Conservation (phyloP, 2,797 vertebrate species). For the Cephalopachus bancanus region DNA sequence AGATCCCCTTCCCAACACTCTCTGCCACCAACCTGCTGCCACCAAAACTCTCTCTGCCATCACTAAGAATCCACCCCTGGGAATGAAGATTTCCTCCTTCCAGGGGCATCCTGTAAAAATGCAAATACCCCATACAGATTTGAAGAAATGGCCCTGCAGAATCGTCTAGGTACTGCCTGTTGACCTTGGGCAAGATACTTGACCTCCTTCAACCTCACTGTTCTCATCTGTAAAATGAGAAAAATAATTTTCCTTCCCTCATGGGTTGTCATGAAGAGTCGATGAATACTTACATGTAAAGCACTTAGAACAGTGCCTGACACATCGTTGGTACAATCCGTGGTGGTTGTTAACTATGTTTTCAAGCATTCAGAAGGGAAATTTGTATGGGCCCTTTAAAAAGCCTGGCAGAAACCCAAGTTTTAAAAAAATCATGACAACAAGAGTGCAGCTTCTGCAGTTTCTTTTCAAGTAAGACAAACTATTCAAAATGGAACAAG, state of each 20-base stretch:
- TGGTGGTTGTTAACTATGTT: background rate
- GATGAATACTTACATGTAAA: background rate
- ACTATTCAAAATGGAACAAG: slow-evolving; percentile 67
- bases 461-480: slow-evolving; percentile 79
- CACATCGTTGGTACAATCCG: background rate
- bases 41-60: background rate
- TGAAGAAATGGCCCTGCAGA: background rate
- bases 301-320: background rate
- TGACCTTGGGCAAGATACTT: background rate
- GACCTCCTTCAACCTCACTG: background rate
- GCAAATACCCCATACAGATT: background rate
- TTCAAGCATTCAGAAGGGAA: background rate
- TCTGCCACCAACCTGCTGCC: background rate
- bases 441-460: slow-evolving; percentile 73
- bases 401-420: slow-evolving; percentile 59
- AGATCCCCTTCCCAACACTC: background rate
- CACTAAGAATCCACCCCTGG: background rate
- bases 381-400: slow-evolving; percentile 71
- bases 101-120: background rate
- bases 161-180: background rate
- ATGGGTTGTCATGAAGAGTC: background rate
- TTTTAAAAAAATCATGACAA: slow-evolving; percentile 36
- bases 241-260: background rate
- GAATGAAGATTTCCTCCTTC: background rate
- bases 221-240: background rate